Base-by-base conservation (phyloP, 1,140 invertebrate genomes). In the Hypothenemus hampei region DNA sequence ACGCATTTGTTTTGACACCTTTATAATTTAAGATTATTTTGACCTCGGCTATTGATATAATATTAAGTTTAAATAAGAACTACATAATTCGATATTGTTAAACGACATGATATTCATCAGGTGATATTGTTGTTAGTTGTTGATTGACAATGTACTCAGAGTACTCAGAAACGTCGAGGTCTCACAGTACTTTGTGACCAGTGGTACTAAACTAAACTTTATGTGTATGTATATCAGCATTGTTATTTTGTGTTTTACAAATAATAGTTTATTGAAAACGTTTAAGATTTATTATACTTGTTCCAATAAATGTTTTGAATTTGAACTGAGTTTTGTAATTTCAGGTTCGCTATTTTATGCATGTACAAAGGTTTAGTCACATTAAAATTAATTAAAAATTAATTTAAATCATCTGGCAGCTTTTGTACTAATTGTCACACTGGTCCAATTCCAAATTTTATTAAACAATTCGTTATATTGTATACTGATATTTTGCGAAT, bases 241-340 rank as follows among this genome's bases (percentile, higher is more conserved):
- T 51, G 37, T 51, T 51, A 40, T 51, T 40, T 51, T 47, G 23
- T 51, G 48, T 51, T 51, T 39, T 51, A 41, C 37, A 24, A 22
- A 51, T 51, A 11, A 51, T 51, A 51, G 48, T 51, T 51, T 51
- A 51, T 51, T 43, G 19, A 51, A 51, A 43, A 10, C 21, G 24
- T 35, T 49, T 49, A 33, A 51, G 36, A 29, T 41, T 39, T 39
- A 50, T 39, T 23, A 22, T 50, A 51, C 24, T 51, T 51, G 48
- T 51, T 51, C n/a, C 20, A 51, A 51, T 51, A 51, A 51, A 51
- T 16, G 26, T 19, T 47, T 47, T 47, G 43, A 29, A 26, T 47
- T 43, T 31, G 13, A 31, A 13, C 1, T 3, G 13, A 11, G 26
- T 31, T 31, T 13, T 11, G 8, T 31, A 11, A 29, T 8, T 3